Evolutionary conservation across 2,888 invertebrate genomes (phyloP).

Genomic region (Amaurobius ferox): DNA sequence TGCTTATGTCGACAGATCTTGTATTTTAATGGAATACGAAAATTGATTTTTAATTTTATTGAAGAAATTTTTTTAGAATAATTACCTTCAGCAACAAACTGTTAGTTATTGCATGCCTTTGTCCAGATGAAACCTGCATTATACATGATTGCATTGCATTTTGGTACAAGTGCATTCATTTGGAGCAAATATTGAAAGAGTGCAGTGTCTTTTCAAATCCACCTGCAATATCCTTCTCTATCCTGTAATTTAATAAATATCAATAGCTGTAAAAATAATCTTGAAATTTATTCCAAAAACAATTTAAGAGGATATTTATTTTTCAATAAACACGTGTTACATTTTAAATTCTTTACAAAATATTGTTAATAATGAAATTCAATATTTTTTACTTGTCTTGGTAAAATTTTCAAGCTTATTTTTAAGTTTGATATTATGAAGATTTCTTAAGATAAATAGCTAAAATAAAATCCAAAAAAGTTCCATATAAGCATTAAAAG

Average conservation of each 20-base stretch:
- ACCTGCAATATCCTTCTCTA: conserved; percentile 59
- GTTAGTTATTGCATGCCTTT: conserved; percentile 48
- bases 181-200: conserved; percentile 57
- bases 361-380: too few species aligned
- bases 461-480: too few species aligned
- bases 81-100: conserved; percentile 58
- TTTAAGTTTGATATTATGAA: too few species aligned
- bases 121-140: conserved; percentile 45
- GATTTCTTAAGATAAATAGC: too few species aligned
- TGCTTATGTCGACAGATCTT: too few species aligned
- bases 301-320: not conserved
- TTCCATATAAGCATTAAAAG: too few species aligned
- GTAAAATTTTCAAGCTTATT: too few species aligned
- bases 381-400: too few species aligned
- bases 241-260: conserved; percentile 67
- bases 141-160: conserved; percentile 41
- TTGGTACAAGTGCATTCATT: conserved; percentile 50
- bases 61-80: conserved; percentile 22
- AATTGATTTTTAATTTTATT: too few species aligned
- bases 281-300: conserved; percentile 9
- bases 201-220: conserved; percentile 63
- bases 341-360: too few species aligned
- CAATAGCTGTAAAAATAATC: conserved; percentile 45
- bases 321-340: too few species aligned
- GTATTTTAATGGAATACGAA: too few species aligned